phyloP scores from a whole-genome alignment of 1,140 invertebrate genomes.

The Zophobas morio region DNA sequence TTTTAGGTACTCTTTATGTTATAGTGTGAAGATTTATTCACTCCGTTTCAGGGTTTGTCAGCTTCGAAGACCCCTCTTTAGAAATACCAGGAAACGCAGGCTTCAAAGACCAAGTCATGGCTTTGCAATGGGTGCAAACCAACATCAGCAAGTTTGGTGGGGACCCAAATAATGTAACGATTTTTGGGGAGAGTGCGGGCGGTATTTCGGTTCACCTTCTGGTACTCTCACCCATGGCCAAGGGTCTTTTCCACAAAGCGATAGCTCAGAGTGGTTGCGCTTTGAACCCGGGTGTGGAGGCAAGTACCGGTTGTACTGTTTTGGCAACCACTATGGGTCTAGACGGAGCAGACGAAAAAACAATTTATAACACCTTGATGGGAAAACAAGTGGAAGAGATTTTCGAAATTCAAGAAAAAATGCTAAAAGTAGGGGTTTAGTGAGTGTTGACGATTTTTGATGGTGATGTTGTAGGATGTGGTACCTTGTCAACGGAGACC shows the following conservation, averaged over 20 bases:
- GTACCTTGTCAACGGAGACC: background rate
- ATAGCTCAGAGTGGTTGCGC: background rate
- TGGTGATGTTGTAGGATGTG: background rate
- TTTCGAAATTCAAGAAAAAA: background rate
- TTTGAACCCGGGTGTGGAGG: conserved; percentile 17
- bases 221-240: no score
- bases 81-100: conserved; percentile 74
- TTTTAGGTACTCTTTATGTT: conserved; percentile 68
- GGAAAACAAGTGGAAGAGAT: background rate
- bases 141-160: conserved; percentile 71
- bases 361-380: background rate
- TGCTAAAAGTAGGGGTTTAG: background rate
- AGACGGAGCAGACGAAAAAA: background rate
- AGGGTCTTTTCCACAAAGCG: no score
- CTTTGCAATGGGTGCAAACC: conserved; percentile 66
- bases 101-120: background rate
- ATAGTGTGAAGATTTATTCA: background rate
- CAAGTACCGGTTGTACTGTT: background rate
- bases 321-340: background rate
- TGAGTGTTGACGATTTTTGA: no score
- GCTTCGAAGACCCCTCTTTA: conserved; percentile 64
- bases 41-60: conserved; percentile 5
- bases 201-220: conserved; percentile 60
- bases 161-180: conserved; percentile 56
- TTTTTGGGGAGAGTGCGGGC: conserved; percentile 70